phyloP scores from a whole-genome alignment of 1,140 invertebrate genomes.

The Hermetia illucens region DNA sequence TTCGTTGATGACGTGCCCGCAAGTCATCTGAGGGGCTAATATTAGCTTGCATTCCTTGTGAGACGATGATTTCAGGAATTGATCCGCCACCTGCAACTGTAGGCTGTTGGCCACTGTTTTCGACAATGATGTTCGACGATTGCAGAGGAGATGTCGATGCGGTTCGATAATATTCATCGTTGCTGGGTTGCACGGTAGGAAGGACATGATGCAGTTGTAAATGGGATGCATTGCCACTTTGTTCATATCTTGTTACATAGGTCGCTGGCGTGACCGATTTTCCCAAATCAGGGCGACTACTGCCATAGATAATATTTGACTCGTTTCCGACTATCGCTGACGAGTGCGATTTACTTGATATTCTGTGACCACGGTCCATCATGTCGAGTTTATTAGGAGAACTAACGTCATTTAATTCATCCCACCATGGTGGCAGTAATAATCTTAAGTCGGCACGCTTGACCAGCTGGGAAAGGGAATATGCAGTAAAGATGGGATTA shows the following conservation, averaged over 20 bases:
- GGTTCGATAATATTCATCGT: constrained; percentile 29
- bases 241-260: constrained; percentile 5
- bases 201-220: constrained; percentile 16
- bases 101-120: constrained; percentile 2
- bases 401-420: constrained; percentile 67
- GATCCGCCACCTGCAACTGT: neutral
- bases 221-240: neutral
- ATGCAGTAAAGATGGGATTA: neutral
- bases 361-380: neutral
- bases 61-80: constrained; percentile 26
- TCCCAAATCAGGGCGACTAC: neutral
- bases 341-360: neutral
- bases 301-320: constrained; percentile 8
- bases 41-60: constrained; percentile 19
- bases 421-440: constrained; percentile 85
- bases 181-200: constrained; percentile 19
- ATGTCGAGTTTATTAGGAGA: neutral
- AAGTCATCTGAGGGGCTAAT: no score
- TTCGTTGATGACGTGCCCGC: constrained; percentile 31
- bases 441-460: constrained; percentile 80
- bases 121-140: neutral
- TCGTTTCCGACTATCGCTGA: neutral
- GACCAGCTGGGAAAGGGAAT: no score
- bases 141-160: constrained; percentile 29
- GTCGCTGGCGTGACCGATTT: neutral